These are phyloP conservation scores for Muricea muricata DNA, from an alignment of 92 coral and sea anemone species.

Conservation along the genomic window DNA sequence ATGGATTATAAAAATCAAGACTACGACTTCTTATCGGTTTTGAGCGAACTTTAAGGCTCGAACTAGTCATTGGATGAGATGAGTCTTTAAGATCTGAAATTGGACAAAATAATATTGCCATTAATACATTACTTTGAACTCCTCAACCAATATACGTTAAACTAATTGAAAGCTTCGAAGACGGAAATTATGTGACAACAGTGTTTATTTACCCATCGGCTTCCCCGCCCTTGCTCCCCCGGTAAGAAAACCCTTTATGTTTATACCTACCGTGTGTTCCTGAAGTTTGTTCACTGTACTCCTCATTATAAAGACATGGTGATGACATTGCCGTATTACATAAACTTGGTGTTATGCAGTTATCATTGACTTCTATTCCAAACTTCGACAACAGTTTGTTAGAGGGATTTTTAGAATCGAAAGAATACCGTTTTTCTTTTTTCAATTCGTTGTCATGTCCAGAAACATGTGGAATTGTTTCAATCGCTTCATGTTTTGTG, in stretches of 20 bases:
- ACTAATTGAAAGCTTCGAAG: background rate
- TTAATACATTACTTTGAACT: background rate
- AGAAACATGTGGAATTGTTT: background rate
- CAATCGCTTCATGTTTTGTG: background rate
- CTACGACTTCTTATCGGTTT: slow-evolving; percentile 15
- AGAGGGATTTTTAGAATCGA: background rate
- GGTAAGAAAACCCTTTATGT: no score
- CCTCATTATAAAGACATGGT: slow-evolving; percentile 6
- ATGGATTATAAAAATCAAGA: background rate
- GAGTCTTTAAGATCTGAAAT: background rate
- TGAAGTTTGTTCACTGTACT: background rate
- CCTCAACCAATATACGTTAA: no score
- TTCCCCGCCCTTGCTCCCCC: no score
- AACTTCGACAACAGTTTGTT: slow-evolving; percentile 18
- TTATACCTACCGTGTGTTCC: background rate
- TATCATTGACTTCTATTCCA: background rate
- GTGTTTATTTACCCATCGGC: no score
- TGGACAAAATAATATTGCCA: background rate
- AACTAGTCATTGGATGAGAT: background rate
- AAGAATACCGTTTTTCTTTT: background rate
- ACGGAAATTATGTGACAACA: no score
- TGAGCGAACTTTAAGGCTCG: background rate
- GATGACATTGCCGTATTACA: slow-evolving; percentile 11
- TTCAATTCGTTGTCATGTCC: background rate
- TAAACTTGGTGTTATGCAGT: background rate